Conservation (phyloP, 2,888 invertebrate genomes). For the Caenorhabditis sp. region DNA sequence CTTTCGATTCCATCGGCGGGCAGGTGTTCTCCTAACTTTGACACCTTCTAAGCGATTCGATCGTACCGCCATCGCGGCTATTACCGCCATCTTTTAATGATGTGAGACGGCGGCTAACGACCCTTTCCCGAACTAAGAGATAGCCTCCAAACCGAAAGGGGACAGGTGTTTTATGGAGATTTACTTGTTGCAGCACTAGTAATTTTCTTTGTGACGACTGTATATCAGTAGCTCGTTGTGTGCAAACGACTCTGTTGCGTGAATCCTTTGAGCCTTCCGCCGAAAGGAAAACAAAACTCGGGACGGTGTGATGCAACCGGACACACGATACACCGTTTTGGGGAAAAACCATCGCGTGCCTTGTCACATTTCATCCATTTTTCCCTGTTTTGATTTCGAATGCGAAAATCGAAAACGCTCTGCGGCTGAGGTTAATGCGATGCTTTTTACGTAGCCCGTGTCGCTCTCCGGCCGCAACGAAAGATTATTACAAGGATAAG, state of each 20-base stretch:
- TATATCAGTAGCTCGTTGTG: slow-evolving; percentile 40
- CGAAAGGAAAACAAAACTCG: slow-evolving; percentile 32
- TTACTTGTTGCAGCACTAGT: background rate
- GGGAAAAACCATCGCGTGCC: slow-evolving; percentile 12
- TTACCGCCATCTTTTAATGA: slow-evolving; percentile 50
- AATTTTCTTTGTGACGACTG: slow-evolving; percentile 14
- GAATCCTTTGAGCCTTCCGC: slow-evolving; percentile 46
- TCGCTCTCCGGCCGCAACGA: slow-evolving; percentile 12
- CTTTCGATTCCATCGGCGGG: slow-evolving; percentile 13
- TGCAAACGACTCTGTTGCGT: slow-evolving; percentile 41
- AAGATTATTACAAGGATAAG: slow-evolving; percentile 56
- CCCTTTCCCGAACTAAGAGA: slow-evolving; percentile 28
- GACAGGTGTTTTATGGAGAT: slow-evolving; percentile 30
- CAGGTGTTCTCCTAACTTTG: slow-evolving; percentile 40
- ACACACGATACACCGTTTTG: slow-evolving; percentile 32
- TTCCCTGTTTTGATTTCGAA: slow-evolving; percentile 20
- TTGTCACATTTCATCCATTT: slow-evolving; percentile 7
- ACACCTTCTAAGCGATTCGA: slow-evolving; percentile 47
- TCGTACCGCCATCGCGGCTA: slow-evolving; percentile 29
- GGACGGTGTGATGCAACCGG: slow-evolving; percentile 34
- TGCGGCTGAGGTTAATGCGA: slow-evolving; percentile 29
- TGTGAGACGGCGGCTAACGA: slow-evolving; percentile 50
- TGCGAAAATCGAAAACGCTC: slow-evolving; percentile 9
- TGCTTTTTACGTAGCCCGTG: slow-evolving; percentile 12
- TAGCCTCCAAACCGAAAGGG: slow-evolving; percentile 13